These are phyloP conservation scores for Pontoporia blainvillei DNA, from an alignment of 2,113 vertebrate species.

Conservation along the genomic window DNA sequence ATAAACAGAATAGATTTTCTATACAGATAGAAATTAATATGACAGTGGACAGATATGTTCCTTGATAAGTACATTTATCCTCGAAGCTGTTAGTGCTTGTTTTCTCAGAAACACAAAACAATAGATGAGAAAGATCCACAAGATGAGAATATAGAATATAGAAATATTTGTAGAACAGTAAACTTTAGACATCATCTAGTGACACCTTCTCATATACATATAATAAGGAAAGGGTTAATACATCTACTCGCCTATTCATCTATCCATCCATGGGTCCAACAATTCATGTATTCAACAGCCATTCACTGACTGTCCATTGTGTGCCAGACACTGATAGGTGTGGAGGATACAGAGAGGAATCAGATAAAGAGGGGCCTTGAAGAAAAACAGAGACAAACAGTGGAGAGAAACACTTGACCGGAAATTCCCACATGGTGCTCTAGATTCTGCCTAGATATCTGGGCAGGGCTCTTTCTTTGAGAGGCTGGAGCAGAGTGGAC, in stretches of 20 bases:
- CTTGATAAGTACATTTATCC: not conserved
- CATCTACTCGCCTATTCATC: not conserved
- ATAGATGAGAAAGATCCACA: not conserved
- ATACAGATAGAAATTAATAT: not conserved
- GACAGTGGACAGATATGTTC: not conserved
- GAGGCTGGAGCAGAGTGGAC: not conserved
- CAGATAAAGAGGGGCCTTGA: not conserved
- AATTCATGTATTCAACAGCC: not conserved
- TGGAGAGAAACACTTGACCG: not conserved
- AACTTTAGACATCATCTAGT: not conserved
- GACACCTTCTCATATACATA: not conserved
- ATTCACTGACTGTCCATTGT: not conserved
- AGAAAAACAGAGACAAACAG: not conserved
- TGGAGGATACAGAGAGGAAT: not conserved
- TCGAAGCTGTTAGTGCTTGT: not conserved
- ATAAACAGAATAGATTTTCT: conserved; percentile 29
- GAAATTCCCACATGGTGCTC: not conserved
- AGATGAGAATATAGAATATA: not conserved
- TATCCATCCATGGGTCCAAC: not conserved
- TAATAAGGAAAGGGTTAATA: not conserved
- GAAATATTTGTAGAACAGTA: not conserved
- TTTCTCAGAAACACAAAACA: conserved; percentile 12
- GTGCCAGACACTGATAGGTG: not conserved
- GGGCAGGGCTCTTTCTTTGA: not conserved
- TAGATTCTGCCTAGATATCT: not conserved